Percentiles rank a stretch among this genome's conserved stretches.
These are phyloP conservation scores for Neomorphus geoffroyi DNA, from an alignment of 2,797 vertebrate species.

Conservation along the genomic window DNA sequence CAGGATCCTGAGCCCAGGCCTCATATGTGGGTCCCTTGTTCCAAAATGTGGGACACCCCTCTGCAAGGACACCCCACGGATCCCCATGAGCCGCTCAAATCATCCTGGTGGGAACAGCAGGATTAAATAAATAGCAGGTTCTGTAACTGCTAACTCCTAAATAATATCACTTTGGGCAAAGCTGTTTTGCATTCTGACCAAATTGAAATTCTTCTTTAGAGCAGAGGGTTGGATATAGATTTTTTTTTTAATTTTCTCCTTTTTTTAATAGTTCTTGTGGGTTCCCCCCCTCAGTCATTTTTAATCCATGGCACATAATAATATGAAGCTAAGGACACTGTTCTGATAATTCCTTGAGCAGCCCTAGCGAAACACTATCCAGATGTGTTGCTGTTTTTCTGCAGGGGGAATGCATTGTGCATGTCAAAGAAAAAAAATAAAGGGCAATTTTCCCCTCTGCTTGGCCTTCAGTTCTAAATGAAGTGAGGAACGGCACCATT, in stretches of 20 bases:
- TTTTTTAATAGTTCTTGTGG: neutral
- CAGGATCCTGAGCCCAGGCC: neutral
- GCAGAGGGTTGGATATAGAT: neutral
- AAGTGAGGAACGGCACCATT: slow-evolving; percentile 35
- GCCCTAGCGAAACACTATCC: slow-evolving; percentile 54
- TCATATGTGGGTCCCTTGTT: fast-evolving
- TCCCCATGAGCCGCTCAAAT: neutral
- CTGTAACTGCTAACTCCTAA: neutral
- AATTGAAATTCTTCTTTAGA: slow-evolving; percentile 14
- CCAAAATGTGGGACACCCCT: fast-evolving
- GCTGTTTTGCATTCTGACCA: neutral
- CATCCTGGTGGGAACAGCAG: neutral
- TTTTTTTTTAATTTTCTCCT: neutral
- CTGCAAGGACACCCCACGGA: fast-evolving
- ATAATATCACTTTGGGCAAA: neutral
- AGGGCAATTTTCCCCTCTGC: neutral
- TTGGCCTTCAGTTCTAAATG: slow-evolving; percentile 18
- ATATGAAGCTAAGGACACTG: slow-evolving; percentile 33
- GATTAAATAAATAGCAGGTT: neutral
- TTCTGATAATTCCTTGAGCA: slow-evolving; percentile 51
- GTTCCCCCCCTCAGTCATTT: neutral
- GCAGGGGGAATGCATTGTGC: slow-evolving; percentile 15
- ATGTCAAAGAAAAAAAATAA: neutral
- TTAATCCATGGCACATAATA: slow-evolving; percentile 51
- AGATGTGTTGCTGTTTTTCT: slow-evolving; percentile 66